Conservation (phyloP, 2,797 vertebrate species). For the Amazona finschi region DNA sequence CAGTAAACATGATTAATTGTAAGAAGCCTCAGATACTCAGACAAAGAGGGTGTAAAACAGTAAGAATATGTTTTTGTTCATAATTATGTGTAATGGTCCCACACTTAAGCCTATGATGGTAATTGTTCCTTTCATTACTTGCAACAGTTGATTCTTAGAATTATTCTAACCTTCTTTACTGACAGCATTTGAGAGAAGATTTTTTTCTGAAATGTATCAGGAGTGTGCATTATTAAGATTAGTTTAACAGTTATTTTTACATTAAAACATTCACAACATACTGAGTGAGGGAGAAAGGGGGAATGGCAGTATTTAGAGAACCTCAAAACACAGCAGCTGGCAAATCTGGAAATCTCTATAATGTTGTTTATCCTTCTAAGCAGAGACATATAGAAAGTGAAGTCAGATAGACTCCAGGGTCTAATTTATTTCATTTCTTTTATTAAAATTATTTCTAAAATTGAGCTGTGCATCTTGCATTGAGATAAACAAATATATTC, state of each 20-base stretch:
- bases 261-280: not conserved
- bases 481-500: not conserved
- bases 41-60: not conserved
- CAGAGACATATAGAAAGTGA: not conserved
- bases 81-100: not conserved
- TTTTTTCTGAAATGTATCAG: not conserved
- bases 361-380: not conserved
- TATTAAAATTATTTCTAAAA: not conserved
- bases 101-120: not conserved
- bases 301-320: not conserved
- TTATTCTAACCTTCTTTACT: not conserved
- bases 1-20: not conserved
- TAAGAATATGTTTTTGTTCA: not conserved
- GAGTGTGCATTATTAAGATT: not conserved
- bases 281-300: not conserved
- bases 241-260: not conserved
- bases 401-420: not conserved
- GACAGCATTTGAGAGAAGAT: not conserved
- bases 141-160: not conserved
- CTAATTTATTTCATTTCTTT: not conserved
- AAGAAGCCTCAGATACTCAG: not conserved
- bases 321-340: not conserved
- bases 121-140: not conserved
- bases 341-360: not conserved
- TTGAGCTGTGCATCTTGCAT: not conserved